These are phyloP conservation scores for Eupleurogrammus muticus DNA, from an alignment of 2,797 vertebrate genomes.

Conservation along the genomic window DNA sequence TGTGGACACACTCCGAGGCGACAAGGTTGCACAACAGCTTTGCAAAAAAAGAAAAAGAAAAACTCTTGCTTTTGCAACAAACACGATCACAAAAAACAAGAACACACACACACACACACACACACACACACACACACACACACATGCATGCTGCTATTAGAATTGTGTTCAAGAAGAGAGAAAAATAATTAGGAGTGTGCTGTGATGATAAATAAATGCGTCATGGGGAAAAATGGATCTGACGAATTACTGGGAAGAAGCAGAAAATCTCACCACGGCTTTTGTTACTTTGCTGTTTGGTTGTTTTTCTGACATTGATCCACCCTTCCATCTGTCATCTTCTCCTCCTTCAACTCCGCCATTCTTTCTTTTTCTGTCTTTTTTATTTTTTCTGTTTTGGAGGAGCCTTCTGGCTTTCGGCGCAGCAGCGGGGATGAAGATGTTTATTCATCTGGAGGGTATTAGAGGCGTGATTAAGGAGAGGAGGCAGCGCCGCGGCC, in stretches of 20 bases:
- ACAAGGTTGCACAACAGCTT: slow-evolving; percentile 79
- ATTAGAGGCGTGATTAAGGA: slow-evolving; percentile 96
- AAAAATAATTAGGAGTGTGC: slow-evolving; percentile 79
- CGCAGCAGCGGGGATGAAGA: slow-evolving; percentile 88
- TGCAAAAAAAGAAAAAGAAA: slow-evolving; percentile 23
- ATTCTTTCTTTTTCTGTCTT: slow-evolving; percentile 64
- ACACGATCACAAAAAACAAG: slow-evolving; percentile 66
- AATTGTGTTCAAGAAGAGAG: slow-evolving; percentile 68
- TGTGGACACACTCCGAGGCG: slow-evolving; percentile 79
- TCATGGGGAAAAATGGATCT: slow-evolving; percentile 81
- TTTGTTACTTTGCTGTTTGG: slow-evolving; percentile 82
- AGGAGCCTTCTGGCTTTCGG: slow-evolving; percentile 90
- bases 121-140: too few relatives aligned
- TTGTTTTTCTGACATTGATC: slow-evolving; percentile 80
- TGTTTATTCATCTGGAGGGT: slow-evolving; percentile 99
- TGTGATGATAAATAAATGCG: slow-evolving; percentile 85
- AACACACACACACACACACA: too few relatives aligned
- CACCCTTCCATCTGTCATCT: slow-evolving; percentile 79
- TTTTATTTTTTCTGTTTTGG: slow-evolving; percentile 58
- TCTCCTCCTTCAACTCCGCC: slow-evolving; percentile 66
- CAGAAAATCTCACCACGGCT: slow-evolving; percentile 74
- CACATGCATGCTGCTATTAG: slow-evolving; percentile 74
- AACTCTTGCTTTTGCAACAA: slow-evolving; percentile 65
- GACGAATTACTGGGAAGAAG: slow-evolving; percentile 75
- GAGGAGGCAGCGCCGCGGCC: slow-evolving; percentile 78